These are phyloP conservation scores for Excalfactoria chinensis DNA, from an alignment of 2,113 vertebrate genomes.

Conservation along the genomic window DNA sequence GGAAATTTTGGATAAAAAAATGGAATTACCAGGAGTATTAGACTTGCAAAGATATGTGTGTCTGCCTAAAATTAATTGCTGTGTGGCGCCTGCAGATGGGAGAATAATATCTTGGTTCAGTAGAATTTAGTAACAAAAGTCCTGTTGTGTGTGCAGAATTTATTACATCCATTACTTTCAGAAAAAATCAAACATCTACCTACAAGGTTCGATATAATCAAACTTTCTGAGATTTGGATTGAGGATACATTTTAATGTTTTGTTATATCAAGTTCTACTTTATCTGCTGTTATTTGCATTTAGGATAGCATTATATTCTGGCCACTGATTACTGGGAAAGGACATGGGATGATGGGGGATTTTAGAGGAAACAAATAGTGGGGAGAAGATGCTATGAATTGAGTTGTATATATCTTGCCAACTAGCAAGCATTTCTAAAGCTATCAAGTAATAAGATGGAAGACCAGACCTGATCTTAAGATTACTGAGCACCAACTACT, in stretches of 20 bases:
- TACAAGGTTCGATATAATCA: not conserved
- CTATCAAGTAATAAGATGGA: not conserved
- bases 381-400: not conserved
- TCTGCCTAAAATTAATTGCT: conserved; percentile 20
- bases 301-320: not conserved
- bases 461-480: not conserved
- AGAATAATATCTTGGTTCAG: not conserved
- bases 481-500: not conserved
- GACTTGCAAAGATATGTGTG: not conserved
- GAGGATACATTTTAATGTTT: not conserved
- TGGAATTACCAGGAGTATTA: not conserved
- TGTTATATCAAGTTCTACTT: not conserved
- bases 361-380: not conserved
- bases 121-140: not conserved
- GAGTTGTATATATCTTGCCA: not conserved
- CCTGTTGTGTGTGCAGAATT: not conserved
- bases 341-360: not conserved
- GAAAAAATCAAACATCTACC: not conserved
- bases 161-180: not conserved
- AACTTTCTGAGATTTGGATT: not conserved
- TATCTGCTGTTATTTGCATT: not conserved
- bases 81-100: not conserved
- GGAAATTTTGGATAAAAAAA: not conserved
- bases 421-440: not conserved
- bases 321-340: not conserved